Conservation (phyloP, 2,797 vertebrate species). For the Crocodylus rhombifer region DNA sequence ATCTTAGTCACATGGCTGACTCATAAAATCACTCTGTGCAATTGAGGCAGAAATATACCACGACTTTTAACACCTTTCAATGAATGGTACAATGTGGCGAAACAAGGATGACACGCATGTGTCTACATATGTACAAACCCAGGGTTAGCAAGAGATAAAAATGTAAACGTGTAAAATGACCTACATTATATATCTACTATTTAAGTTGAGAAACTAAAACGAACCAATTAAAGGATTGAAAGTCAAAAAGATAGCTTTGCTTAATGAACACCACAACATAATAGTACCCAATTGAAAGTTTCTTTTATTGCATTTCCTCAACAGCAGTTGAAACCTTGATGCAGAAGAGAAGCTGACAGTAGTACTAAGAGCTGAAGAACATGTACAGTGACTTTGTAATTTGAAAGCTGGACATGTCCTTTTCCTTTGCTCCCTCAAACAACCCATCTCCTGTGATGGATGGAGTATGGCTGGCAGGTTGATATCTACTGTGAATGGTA, state of each 20-base stretch:
- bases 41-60: background rate
- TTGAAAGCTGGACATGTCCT: background rate
- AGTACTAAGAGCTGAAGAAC: background rate
- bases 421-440: background rate
- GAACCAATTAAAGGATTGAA: no score
- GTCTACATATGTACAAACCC: background rate
- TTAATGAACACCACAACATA: no score
- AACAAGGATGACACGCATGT: background rate
- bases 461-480: background rate
- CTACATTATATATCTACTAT: background rate
- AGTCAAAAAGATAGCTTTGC: no score
- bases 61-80: background rate
- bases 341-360: background rate
- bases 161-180: conserved; percentile 32
- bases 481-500: background rate
- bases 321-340: background rate
- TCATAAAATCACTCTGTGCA: conserved; percentile 12
- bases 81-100: background rate
- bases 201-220: conserved; percentile 17
- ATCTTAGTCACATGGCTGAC: background rate
- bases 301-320: background rate
- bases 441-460: background rate
- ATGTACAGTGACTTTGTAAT: background rate
- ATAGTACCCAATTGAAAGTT: no score
- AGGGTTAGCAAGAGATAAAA: background rate